phyloP scores from a whole-genome alignment of 2,113 vertebrate species.

The Thermophis baileyi region DNA sequence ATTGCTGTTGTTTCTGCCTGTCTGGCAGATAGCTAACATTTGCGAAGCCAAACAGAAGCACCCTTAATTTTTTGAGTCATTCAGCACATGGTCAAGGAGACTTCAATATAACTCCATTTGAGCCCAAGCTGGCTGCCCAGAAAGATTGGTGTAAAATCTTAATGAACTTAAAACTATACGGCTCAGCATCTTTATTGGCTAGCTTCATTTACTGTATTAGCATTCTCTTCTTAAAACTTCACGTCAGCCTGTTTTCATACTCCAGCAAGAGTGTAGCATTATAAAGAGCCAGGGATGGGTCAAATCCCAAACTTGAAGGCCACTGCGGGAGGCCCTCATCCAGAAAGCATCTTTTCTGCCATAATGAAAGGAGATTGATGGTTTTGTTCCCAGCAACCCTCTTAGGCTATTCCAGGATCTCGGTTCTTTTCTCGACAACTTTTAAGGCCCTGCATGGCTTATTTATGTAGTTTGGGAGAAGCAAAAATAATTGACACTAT shows the following conservation, averaged over 20 bases:
- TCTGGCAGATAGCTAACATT: background rate
- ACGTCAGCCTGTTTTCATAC: background rate
- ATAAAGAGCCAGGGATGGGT: background rate
- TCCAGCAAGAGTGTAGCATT: too few relatives aligned
- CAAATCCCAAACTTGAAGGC: background rate
- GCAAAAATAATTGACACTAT: background rate
- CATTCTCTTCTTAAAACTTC: background rate
- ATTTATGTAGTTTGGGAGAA: background rate
- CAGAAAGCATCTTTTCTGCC: background rate
- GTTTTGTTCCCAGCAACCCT: background rate
- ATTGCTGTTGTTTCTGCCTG: background rate
- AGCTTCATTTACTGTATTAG: background rate
- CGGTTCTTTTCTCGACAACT: background rate
- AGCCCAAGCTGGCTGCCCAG: background rate
- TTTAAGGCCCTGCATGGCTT: background rate
- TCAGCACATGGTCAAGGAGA: background rate
- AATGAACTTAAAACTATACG: background rate
- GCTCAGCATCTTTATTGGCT: background rate
- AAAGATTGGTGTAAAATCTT: background rate
- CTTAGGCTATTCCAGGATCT: background rate
- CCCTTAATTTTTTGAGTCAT: background rate
- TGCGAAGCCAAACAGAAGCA: background rate
- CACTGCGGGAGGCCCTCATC: background rate
- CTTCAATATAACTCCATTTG: background rate
- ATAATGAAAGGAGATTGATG: background rate